Conservation (phyloP, 2,797 vertebrate genomes). For the Sciurus vulgaris region DNA sequence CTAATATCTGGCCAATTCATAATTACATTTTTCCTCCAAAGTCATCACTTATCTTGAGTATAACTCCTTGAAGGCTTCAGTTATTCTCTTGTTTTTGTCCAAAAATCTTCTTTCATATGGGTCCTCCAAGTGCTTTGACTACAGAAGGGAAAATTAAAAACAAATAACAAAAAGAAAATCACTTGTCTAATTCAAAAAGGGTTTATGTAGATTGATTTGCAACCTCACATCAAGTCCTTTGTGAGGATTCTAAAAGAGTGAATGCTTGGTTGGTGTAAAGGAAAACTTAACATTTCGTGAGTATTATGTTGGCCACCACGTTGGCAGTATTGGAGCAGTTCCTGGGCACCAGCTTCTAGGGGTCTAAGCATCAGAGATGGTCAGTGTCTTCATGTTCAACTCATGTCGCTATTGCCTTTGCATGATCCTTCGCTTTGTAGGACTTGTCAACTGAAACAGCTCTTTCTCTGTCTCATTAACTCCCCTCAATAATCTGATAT, state of each 20-base stretch:
- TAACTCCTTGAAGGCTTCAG: not conserved
- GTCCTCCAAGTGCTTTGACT: not conserved
- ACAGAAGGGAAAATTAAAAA: constrained; percentile 57
- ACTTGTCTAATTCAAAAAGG: constrained; percentile 53
- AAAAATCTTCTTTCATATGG: not conserved
- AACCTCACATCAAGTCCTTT: constrained; percentile 2
- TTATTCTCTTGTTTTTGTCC: not conserved
- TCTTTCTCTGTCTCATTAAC: constrained; percentile 71
- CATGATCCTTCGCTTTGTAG: constrained; percentile 21
- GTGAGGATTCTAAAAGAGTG: constrained; percentile 25
- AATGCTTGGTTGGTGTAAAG: constrained; percentile 52
- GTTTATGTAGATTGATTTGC: constrained; percentile 65
- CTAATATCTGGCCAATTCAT: constrained; percentile 24
- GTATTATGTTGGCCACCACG: not conserved
- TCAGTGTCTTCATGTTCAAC: not conserved
- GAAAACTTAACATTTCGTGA: constrained; percentile 16
- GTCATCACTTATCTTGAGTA: not conserved
- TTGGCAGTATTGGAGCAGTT: not conserved
- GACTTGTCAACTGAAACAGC: constrained; percentile 43
- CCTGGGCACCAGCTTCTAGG: not conserved
- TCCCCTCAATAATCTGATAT: constrained; percentile 67
- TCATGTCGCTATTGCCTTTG: not conserved
- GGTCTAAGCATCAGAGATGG: not conserved
- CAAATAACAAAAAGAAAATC: not conserved
- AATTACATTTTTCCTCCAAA: constrained; percentile 15